Base-by-base conservation (phyloP, 2,797 vertebrate genomes). In the Hirundo rustica region DNA sequence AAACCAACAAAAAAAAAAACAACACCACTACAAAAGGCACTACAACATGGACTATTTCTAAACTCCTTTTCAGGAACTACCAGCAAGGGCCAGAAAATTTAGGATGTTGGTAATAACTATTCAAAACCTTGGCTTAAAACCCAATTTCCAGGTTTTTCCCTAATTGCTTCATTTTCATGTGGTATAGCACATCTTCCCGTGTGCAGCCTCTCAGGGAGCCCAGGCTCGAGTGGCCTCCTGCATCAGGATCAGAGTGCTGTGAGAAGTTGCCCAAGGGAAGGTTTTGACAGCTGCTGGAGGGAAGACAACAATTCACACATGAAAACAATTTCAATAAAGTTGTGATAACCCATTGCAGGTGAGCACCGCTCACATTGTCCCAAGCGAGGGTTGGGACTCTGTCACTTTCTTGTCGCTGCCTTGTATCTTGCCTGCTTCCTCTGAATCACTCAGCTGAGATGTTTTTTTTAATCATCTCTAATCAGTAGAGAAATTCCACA, bases 361-460 rank as follows among this genome's bases (percentile, higher is more conserved):
- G 16, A 77, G 32, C 1, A 0, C 9, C 0, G 0, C 32, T 71
- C 36, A 25, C 1, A 0, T 4, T 48, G 64, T 66, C 55, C 13
- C 34, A 54, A 2, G 27, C 20, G 54, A 82, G 42, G 25, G 16
- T 0, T 64, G 25, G 60, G 40, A 79, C 2, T 3, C 25, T 10
- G 10, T 29, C 32, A 32, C 25, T 88, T 40, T 55, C n/a, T 93
- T 80, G 55, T 85, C 27, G 10, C 67, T 85, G 61, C 45, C 25
- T 54, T 60, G 10, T 44, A 64, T 38, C 8, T 61, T 23, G 4
- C 14, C 36, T 66, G 32, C 40, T 88, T 86, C 27, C 36, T 78
- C 70, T 12, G 22, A 68, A 16, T 75, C 85, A 66, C 53, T 44
- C 47, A n/a, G 26, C 36, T 38, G 30, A 81, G 47, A 8, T 51